These are phyloP conservation scores for Andrena dorsata DNA, from an alignment of 2,888 invertebrate species.

Conservation along the genomic window DNA sequence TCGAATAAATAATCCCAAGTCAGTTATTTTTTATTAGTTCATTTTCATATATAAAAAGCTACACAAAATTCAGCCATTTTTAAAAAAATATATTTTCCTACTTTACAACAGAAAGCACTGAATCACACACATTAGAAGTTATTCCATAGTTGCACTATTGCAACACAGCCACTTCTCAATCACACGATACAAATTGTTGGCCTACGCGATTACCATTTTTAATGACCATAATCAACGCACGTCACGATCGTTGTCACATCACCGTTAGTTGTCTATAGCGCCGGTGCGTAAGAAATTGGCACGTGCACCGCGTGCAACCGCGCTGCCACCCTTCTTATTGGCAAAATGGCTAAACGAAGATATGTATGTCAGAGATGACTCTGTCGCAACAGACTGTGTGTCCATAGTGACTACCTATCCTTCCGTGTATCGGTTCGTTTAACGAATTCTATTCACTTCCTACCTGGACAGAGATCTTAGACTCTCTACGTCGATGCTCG, in stretches of 20 bases:
- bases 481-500: conserved; percentile 19
- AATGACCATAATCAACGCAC: conserved; percentile 5
- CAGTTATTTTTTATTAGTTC: too few relatives aligned
- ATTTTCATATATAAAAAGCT: too few relatives aligned
- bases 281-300: conserved; percentile 31
- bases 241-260: conserved; percentile 21
- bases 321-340: neutral
- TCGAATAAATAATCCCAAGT: too few relatives aligned
- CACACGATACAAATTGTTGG: conserved; percentile 16
- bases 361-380: conserved; percentile 20
- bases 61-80: too few relatives aligned
- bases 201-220: conserved; percentile 16
- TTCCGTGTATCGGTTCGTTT: conserved; percentile 6
- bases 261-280: conserved; percentile 12
- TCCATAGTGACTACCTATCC: neutral
- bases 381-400: neutral
- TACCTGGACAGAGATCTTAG: conserved; percentile 9
- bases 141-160: conserved; percentile 3
- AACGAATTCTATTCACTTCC: conserved; percentile 35
- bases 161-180: conserved; percentile 25
- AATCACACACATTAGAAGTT: too few relatives aligned
- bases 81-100: too few relatives aligned
- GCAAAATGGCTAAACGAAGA: conserved; percentile 3
- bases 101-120: too few relatives aligned
- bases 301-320: conserved; percentile 23